Evolutionary conservation across 2,113 vertebrate species (phyloP).

Genomic region (Hyperopisus bebe): DNA sequence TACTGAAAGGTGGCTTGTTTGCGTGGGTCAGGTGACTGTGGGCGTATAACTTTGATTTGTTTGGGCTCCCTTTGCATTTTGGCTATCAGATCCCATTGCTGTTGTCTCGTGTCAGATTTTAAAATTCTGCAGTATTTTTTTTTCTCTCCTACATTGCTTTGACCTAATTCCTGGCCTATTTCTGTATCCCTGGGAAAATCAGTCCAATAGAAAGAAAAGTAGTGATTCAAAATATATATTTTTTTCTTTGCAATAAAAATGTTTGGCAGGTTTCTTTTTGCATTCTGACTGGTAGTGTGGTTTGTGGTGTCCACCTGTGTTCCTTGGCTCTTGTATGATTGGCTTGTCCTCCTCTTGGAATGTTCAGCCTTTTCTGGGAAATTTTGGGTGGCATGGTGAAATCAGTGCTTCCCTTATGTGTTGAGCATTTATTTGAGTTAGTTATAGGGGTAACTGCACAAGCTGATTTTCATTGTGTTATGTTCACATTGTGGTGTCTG

Average conservation of each 20-base stretch:
- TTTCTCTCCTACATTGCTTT: neutral
- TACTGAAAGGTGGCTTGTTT: neutral
- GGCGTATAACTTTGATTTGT: neutral
- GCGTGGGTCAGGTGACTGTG: neutral
- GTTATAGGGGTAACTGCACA: neutral
- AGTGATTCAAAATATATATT: neutral
- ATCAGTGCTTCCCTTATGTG: neutral
- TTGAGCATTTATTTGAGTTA: neutral
- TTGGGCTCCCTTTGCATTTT: neutral
- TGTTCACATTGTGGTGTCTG: neutral
- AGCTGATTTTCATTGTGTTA: neutral
- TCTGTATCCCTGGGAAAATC: neutral
- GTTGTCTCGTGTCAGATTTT: neutral
- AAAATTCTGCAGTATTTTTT: neutral
- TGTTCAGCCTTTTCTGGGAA: neutral
- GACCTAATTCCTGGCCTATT: neutral
- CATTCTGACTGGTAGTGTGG: neutral
- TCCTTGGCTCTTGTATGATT: conserved; percentile 28
- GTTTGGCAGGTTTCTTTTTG: neutral
- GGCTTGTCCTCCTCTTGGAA: conserved; percentile 23
- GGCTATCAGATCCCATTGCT: neutral
- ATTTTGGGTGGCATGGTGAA: neutral
- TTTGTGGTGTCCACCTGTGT: conserved; percentile 11
- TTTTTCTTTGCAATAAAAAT: neutral
- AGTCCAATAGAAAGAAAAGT: neutral